Percentiles rank a stretch among this genome's conserved stretches.
Evolutionary conservation across 2,888 invertebrate genomes (phyloP).

Genomic region (Pammene fasciana): DNA sequence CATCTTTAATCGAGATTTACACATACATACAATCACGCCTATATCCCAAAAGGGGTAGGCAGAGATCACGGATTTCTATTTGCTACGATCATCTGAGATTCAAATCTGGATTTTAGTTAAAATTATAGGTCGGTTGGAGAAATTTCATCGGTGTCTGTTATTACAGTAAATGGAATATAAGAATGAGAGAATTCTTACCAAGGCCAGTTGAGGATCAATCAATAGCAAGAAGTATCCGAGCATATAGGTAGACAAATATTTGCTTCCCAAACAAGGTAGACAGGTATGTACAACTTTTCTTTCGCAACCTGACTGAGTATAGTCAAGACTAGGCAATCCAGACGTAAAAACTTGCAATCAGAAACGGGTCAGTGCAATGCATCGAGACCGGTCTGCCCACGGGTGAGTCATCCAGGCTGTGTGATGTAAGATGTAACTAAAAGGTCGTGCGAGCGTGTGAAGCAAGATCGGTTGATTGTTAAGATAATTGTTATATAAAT

Average conservation of each 20-base stretch:
- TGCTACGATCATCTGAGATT: too few relatives aligned
- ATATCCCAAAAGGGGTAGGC: too few relatives aligned
- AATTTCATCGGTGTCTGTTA: too few relatives aligned
- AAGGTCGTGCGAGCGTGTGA: constrained; percentile 42
- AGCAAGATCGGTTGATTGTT: constrained; percentile 40
- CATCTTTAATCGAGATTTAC: too few relatives aligned
- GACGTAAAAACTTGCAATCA: constrained; percentile 13
- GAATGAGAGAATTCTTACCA: too few relatives aligned
- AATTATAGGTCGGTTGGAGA: too few relatives aligned
- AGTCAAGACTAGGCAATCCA: constrained; percentile 18
- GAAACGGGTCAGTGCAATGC: constrained; percentile 25
- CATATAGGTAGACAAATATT: background rate
- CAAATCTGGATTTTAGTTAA: too few relatives aligned
- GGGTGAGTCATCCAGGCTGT: constrained; percentile 44
- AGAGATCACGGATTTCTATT: too few relatives aligned
- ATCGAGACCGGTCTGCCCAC: constrained; percentile 33
- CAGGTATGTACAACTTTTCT: constrained; percentile 6
- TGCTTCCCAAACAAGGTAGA: constrained; percentile 10
- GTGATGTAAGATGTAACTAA: constrained; percentile 49
- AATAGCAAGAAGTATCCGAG: background rate
- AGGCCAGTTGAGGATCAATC: too few relatives aligned
- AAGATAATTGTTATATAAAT: constrained; percentile 3
- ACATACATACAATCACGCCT: too few relatives aligned
- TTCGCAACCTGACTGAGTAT: background rate
- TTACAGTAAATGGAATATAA: too few relatives aligned